These are phyloP conservation scores for Scomberomorus guttatus DNA, from an alignment of 2,797 vertebrate species.

Conservation along the genomic window DNA sequence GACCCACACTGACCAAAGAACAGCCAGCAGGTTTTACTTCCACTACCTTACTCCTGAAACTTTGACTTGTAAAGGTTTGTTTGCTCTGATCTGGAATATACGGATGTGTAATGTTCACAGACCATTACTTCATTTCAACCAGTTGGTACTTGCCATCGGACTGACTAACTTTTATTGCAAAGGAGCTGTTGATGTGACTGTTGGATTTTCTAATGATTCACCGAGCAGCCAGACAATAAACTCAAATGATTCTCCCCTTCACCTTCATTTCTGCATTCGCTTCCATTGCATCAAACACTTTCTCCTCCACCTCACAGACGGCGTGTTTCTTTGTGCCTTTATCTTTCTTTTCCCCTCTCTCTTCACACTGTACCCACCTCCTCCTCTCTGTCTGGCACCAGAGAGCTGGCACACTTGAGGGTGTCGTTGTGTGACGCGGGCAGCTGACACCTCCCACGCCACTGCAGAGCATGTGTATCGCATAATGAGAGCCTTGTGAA, in stretches of 20 bases:
- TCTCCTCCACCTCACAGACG: slow-evolving; percentile 39
- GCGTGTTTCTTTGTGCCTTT: slow-evolving; percentile 54
- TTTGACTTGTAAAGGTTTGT: slow-evolving; percentile 40
- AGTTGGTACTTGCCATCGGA: not conserved
- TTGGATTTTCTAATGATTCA: slow-evolving; percentile 55
- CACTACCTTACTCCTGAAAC: slow-evolving; percentile 31
- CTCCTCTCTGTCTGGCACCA: slow-evolving; percentile 75
- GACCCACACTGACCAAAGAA: slow-evolving; percentile 68
- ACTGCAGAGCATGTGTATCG: slow-evolving; percentile 64
- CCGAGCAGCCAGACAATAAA: slow-evolving; percentile 46
- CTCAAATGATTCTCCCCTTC: slow-evolving; percentile 33
- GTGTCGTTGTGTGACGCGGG: slow-evolving; percentile 63
- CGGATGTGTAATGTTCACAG: slow-evolving; percentile 9
- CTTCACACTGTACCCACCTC: slow-evolving; percentile 51
- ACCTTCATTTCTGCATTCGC: slow-evolving; percentile 16
- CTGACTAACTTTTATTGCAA: slow-evolving; percentile 4
- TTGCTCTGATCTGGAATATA: slow-evolving; percentile 7
- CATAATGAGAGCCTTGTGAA: slow-evolving; percentile 68
- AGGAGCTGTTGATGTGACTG: slow-evolving; percentile 4
- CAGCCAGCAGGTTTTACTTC: slow-evolving; percentile 62
- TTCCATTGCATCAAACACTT: slow-evolving; percentile 16
- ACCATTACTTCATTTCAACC: slow-evolving; percentile 14
- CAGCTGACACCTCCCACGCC: slow-evolving; percentile 64
- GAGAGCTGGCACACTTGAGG: slow-evolving; percentile 65
- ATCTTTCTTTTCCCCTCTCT: slow-evolving; percentile 56